A percentile compares a stretch with the other conserved stretches of the same genome.
phyloP scores from a whole-genome alignment of 2,797 vertebrate species.

The Chelidonichthys spinosus region DNA sequence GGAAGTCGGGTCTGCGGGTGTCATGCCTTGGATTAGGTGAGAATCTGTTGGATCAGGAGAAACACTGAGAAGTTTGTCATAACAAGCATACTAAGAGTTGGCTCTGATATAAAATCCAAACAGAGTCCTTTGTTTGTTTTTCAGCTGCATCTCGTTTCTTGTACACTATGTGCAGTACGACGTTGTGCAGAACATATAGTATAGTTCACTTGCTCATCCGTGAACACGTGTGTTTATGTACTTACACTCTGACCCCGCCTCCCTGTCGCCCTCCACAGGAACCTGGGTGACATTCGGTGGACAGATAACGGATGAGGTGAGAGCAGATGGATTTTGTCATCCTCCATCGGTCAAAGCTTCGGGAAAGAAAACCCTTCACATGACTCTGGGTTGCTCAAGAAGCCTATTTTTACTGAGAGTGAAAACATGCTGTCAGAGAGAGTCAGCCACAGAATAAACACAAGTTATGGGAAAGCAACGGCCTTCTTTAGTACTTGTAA shows the following conservation, averaged over 20 bases:
- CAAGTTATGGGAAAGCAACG: slow-evolving; percentile 12
- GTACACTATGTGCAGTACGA: not conserved
- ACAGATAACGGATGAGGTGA: slow-evolving; percentile 98
- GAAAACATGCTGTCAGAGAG: slow-evolving; percentile 22
- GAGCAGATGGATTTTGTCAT: slow-evolving; percentile 69
- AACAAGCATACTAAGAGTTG: too few relatives aligned
- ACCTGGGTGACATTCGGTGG: slow-evolving; percentile 99
- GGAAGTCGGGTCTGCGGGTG: slow-evolving; percentile 96
- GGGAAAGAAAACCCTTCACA: slow-evolving; percentile 55
- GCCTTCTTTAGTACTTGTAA: slow-evolving; percentile 25
- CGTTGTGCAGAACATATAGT: not conserved
- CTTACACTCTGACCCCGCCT: slow-evolving; percentile 32
- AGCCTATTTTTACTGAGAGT: slow-evolving; percentile 54
- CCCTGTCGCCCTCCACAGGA: slow-evolving; percentile 77
- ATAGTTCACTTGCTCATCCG: slow-evolving; percentile 12
- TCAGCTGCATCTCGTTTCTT: slow-evolving; percentile 11
- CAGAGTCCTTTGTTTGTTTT: not conserved
- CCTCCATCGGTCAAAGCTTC: slow-evolving; percentile 54
- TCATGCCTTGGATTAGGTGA: slow-evolving; percentile 98
- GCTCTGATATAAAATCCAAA: slow-evolving; percentile 8
- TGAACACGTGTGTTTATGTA: slow-evolving; percentile 34
- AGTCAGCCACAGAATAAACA: slow-evolving; percentile 29
- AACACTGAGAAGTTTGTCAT: slow-evolving; percentile 28
- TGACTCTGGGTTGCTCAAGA: slow-evolving; percentile 41
- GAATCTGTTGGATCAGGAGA: slow-evolving; percentile 27